phyloP scores from a whole-genome alignment of 2,888 invertebrate species.

The Microctonus hyperodae region DNA sequence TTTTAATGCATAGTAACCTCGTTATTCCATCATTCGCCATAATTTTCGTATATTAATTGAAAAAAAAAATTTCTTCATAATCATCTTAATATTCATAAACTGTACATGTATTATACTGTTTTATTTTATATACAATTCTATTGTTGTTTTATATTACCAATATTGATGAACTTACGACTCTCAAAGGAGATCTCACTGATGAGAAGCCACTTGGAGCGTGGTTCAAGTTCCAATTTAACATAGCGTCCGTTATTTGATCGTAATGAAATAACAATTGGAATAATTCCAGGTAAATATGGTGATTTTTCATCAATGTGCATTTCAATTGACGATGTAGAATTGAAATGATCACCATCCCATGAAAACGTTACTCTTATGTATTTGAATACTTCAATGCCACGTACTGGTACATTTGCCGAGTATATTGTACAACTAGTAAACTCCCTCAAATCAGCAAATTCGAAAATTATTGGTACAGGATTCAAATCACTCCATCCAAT shows the following conservation, averaged over 20 bases:
- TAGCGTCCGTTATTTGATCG: conserved; percentile 78
- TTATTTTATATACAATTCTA: too few species aligned
- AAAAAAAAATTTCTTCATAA: too few species aligned
- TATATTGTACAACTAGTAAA: conserved; percentile 66
- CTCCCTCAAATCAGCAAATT: conserved; percentile 79
- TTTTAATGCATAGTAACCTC: too few species aligned
- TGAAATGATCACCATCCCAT: conserved; percentile 78
- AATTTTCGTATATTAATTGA: too few species aligned
- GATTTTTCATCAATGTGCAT: conserved; percentile 71
- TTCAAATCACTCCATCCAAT: conserved; percentile 84
- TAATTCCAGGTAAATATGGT: conserved; percentile 63
- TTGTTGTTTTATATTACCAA: too few species aligned
- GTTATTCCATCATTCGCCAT: too few species aligned
- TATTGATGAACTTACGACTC: conserved; percentile 67
- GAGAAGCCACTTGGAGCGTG: conserved; percentile 85
- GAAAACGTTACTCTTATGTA: conserved; percentile 81
- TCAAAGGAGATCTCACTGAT: conserved; percentile 88
- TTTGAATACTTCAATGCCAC: conserved; percentile 82
- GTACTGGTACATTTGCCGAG: conserved; percentile 72
- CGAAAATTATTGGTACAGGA: conserved; percentile 79
- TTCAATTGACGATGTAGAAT: conserved; percentile 66
- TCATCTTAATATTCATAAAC: too few species aligned
- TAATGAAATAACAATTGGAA: conserved; percentile 76
- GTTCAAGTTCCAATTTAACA: conserved; percentile 77
- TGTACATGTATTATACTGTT: too few species aligned